A percentile compares a stretch with the other conserved stretches of the same genome.
Evolutionary conservation across 2,888 invertebrate species (phyloP).

Genomic region (Macrophya annulata): DNA sequence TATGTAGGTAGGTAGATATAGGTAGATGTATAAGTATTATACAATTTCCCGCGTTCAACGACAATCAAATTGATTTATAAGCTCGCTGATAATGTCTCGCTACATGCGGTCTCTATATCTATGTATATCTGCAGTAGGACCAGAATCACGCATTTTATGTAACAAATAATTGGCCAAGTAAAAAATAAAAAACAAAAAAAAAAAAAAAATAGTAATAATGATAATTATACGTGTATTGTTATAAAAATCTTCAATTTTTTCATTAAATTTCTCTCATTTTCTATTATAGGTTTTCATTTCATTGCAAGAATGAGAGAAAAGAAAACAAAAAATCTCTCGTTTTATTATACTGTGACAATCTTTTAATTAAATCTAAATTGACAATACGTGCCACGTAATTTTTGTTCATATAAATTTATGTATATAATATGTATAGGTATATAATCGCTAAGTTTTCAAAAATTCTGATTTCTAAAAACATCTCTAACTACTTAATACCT

Average conservation of each 20-base stretch:
- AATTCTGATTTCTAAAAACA: not conserved
- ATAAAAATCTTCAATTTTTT: not conserved
- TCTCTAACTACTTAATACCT: not conserved
- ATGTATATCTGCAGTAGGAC: not conserved
- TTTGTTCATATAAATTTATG: no score
- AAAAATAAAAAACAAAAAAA: not conserved
- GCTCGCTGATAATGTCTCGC: conserved; percentile 11
- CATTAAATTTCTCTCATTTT: not conserved
- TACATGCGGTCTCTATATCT: not conserved
- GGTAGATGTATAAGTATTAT: not conserved
- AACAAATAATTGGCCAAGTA: conserved; percentile 18
- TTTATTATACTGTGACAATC: no score
- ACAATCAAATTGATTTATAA: conserved; percentile 42
- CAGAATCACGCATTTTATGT: not conserved
- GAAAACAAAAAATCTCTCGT: not conserved
- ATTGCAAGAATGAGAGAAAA: not conserved
- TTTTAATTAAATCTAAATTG: no score
- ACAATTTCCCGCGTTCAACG: not conserved
- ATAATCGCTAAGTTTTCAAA: not conserved
- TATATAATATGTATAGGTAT: no score
- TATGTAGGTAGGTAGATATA: not conserved
- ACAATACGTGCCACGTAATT: no score
- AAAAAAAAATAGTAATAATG: not conserved
- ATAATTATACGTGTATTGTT: not conserved
- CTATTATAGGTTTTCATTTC: not conserved